Evolutionary conservation across 2,888 invertebrate species (phyloP).

Genomic region (Drosophila yooni): DNA sequence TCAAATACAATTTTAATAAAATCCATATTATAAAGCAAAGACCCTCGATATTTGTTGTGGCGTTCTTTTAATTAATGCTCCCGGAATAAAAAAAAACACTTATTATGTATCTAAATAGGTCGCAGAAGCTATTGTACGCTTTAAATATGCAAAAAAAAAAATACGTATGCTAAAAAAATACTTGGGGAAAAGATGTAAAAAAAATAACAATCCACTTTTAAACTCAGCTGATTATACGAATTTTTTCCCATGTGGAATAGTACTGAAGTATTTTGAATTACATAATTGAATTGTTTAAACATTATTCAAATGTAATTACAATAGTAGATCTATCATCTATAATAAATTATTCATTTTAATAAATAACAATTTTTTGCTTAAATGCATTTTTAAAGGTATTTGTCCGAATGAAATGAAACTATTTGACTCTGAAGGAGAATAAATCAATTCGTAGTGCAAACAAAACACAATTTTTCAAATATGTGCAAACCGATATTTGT

Average conservation of each 20-base stretch:
- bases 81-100: neutral
- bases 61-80: constrained; percentile 34
- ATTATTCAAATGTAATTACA: neutral
- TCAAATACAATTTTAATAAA: constrained; percentile 60
- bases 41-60: neutral
- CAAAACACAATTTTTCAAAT: neutral
- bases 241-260: neutral
- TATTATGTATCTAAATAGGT: constrained; percentile 2
- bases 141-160: constrained; percentile 31
- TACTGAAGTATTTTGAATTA: neutral
- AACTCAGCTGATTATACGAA: neutral
- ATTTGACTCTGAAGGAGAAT: neutral
- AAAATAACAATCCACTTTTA: neutral
- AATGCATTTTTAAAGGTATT: neutral
- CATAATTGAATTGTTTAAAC: neutral
- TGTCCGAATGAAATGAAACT: neutral
- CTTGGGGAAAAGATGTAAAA: neutral
- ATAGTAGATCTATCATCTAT: neutral
- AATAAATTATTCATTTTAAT: neutral
- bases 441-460: neutral
- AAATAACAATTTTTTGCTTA: neutral
- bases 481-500: neutral
- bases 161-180: neutral
- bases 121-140: constrained; percentile 33
- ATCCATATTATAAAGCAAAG: constrained; percentile 40